Evolutionary conservation across 2,888 invertebrate genomes (phyloP).

Genomic region (Zygaena filipendulae): DNA sequence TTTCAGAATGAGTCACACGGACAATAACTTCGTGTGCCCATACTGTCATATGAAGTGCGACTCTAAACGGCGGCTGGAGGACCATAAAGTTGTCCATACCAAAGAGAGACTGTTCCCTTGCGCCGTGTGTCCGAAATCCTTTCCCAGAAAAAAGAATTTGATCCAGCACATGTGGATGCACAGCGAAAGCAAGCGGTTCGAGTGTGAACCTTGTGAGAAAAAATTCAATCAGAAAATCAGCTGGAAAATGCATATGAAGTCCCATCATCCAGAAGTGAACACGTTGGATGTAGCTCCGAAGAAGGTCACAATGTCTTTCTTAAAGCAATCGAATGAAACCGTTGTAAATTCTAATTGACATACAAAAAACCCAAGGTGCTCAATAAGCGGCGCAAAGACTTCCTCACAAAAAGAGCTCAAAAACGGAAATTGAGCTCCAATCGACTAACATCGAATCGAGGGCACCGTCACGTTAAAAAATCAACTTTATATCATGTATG

Average conservation of each 20-base stretch:
- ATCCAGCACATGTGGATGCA: conserved; percentile 57
- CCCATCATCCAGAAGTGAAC: conserved; percentile 40
- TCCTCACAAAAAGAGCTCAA: too few relatives aligned
- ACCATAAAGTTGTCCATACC: conserved; percentile 63
- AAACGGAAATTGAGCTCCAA: too few relatives aligned
- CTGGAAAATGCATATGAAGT: conserved; percentile 52
- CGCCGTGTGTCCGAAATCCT: conserved; percentile 52
- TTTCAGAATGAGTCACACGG: conserved; percentile 41
- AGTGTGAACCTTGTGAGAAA: conserved; percentile 45
- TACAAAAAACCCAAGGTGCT: too few relatives aligned
- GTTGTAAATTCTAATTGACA: conserved; percentile 1
- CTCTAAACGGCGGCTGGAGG: conserved; percentile 36
- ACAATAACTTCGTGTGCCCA: conserved; percentile 42
- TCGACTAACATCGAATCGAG: too few relatives aligned
- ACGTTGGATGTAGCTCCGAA: conserved; percentile 5
- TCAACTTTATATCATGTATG: too few relatives aligned
- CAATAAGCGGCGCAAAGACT: too few relatives aligned
- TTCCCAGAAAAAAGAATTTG: conserved; percentile 48
- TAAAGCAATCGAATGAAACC: not conserved
- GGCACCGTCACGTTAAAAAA: too few relatives aligned
- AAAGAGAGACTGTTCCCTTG: conserved; percentile 61
- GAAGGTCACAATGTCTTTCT: not conserved
- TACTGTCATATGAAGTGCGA: conserved; percentile 48
- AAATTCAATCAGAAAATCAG: conserved; percentile 54
- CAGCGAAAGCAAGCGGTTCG: conserved; percentile 45